Conservation (phyloP, 2,113 vertebrate genomes). For the Ahaetulla prasina region DNA sequence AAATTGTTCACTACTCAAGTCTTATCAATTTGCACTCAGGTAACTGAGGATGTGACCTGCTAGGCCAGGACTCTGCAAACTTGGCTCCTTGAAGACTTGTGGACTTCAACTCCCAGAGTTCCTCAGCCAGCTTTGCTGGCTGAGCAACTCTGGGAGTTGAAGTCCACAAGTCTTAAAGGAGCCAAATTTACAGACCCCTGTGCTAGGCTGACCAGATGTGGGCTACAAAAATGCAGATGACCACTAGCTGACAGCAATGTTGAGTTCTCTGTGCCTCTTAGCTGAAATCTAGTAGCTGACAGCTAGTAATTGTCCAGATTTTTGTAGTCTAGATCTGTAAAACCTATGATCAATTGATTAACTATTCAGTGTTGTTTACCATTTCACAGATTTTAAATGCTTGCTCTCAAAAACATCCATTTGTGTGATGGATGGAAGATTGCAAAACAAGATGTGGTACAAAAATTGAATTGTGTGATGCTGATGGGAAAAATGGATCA, state of each 20-base stretch:
- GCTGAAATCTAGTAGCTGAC: not conserved
- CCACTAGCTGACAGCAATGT: not conserved
- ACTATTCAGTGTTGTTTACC: not conserved
- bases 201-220: not conserved
- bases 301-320: not conserved
- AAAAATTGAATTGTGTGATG: not conserved
- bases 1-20: not conserved
- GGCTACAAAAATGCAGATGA: not conserved
- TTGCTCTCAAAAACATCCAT: not conserved
- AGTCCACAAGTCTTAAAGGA: too few species aligned
- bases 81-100: too few species aligned
- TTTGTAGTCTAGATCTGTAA: not conserved
- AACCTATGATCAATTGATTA: not conserved
- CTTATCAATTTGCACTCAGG: not conserved
- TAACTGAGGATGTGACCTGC: not conserved
- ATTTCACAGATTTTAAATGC: not conserved
- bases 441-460: not conserved
- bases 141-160: too few species aligned
- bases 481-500: not conserved
- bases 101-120: too few species aligned
- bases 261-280: not conserved
- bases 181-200: too few species aligned
- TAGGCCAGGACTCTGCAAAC: too few species aligned
- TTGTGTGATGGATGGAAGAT: not conserved
- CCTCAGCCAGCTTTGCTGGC: too few species aligned